phyloP scores from a whole-genome alignment of 2,113 vertebrate genomes.

The Saimiri boliviensis region DNA sequence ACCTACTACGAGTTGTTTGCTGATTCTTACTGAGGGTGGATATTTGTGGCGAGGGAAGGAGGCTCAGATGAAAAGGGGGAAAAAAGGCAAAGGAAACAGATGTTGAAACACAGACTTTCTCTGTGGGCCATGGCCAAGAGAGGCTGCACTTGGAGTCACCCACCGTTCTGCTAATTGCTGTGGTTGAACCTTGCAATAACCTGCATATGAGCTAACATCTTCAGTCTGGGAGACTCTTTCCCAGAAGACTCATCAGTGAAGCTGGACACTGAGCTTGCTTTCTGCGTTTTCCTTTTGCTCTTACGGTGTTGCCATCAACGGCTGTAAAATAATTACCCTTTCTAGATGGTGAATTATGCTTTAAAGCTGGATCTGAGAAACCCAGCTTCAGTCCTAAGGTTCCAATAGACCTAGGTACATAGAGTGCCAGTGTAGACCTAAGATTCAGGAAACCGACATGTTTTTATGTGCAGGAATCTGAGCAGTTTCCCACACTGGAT shows the following conservation, averaged over 20 bases:
- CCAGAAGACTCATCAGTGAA: not conserved
- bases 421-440: not conserved
- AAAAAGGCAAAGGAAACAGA: not conserved
- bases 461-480: not conserved
- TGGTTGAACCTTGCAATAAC: not conserved
- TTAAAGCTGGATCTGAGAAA: not conserved
- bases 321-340: not conserved
- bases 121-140: accelerated
- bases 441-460: not conserved
- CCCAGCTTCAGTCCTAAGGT: not conserved
- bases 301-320: accelerated
- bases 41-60: not conserved
- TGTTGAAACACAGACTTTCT: not conserved
- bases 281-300: not conserved
- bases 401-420: not conserved
- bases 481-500: not conserved
- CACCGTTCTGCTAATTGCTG: no score
- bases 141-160: not conserved
- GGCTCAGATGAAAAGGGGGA: no score
- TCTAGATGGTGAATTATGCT: not conserved
- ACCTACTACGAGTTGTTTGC: not conserved
- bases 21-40: no score
- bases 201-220: not conserved
- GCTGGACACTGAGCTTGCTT: not conserved
- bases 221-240: not conserved